Evolutionary conservation across 2,888 invertebrate genomes (phyloP), one percentile per base, ranked within the genome.

Genomic region (Urechis unicinctus): DNA sequence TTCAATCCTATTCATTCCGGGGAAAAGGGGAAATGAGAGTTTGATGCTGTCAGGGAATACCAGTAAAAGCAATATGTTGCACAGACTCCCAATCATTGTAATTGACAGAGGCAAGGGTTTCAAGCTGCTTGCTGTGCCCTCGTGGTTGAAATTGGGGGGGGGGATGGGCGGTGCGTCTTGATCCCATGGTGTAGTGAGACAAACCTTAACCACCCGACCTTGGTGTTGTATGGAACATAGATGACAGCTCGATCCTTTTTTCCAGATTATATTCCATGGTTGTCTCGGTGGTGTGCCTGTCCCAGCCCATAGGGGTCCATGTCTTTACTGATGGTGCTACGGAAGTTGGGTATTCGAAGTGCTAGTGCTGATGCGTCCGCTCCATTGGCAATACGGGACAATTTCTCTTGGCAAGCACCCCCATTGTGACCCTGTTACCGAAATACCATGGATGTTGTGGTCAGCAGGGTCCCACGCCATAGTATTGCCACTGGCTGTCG

Each of bases 381-480:
- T 9, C 17, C 17, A 17, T 36, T 9, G 13, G 31, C 22, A n/a
- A 48, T 55, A 50, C 57, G 55, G 43, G 29, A 55, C 31, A 48
- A 31, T n/a, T 43, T 36, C 1, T 22, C 30, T 9, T 48, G 25
- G 28, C 47, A 21, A 29, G 25, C 31, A 13, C 28, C 9, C 3
- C 57, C 24, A 24, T 50, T 52, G 6, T 57, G 59, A 26, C 49
- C 57, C 28, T 50, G 46, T 24, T 55, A 30, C 25, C 50, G n/a
- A 26, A 13, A 24, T 50, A 2, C 42, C 36, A 9, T 52, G 57
- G 21, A 61, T 36, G 45, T 60, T 53, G 6, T 55, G 21, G 48
- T 60, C 51, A n/a, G 31, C 25, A 6, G 56, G 50, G 41, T 56
- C 55, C 24, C 46, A 25, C 21, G 25, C 26, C 25, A 46, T 44